Percentiles rank a stretch among this genome's conserved stretches.
phyloP scores from a whole-genome alignment of 1,140 invertebrate species.

The Eupristina koningsbergeri region DNA sequence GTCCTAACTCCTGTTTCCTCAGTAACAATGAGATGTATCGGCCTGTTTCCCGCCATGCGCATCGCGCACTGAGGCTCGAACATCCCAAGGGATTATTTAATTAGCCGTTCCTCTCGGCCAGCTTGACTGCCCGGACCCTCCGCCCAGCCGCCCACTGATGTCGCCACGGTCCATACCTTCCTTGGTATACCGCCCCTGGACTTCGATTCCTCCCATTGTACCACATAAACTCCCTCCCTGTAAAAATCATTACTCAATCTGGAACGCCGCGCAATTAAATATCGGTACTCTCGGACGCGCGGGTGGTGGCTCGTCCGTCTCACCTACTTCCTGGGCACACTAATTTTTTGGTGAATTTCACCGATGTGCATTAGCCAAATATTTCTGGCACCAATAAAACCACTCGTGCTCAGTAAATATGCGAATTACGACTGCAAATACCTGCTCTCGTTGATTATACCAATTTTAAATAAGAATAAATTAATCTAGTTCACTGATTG shows the following conservation, averaged over 20 bases:
- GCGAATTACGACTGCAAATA: too few relatives aligned
- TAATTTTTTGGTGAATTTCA: too few relatives aligned
- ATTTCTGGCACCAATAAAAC: too few relatives aligned
- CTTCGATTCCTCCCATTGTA: slow-evolving; percentile 5
- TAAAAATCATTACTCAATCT: slow-evolving; percentile 29
- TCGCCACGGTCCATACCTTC: not conserved
- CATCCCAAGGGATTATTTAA: slow-evolving; percentile 71
- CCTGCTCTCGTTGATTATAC: too few relatives aligned
- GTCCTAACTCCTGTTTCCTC: slow-evolving; percentile 72
- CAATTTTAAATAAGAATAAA: too few relatives aligned
- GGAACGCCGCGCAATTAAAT: not conserved
- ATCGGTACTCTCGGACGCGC: too few relatives aligned
- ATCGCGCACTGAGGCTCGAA: slow-evolving; percentile 52
- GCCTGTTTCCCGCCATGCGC: slow-evolving; percentile 65
- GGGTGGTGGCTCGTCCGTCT: too few relatives aligned
- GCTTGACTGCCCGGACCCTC: slow-evolving; percentile 11
- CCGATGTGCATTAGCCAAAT: too few relatives aligned
- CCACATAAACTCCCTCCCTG: not conserved
- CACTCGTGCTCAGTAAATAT: too few relatives aligned
- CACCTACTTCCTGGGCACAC: too few relatives aligned
- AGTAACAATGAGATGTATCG: slow-evolving; percentile 73
- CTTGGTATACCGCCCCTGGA: not conserved
- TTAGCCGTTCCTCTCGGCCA: slow-evolving; percentile 61
- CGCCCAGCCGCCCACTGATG: slow-evolving; percentile 19
- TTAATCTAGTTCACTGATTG: too few relatives aligned